Evolutionary conservation across 2,797 vertebrate species (phyloP).

Genomic region (Rhynchonycteris naso): DNA sequence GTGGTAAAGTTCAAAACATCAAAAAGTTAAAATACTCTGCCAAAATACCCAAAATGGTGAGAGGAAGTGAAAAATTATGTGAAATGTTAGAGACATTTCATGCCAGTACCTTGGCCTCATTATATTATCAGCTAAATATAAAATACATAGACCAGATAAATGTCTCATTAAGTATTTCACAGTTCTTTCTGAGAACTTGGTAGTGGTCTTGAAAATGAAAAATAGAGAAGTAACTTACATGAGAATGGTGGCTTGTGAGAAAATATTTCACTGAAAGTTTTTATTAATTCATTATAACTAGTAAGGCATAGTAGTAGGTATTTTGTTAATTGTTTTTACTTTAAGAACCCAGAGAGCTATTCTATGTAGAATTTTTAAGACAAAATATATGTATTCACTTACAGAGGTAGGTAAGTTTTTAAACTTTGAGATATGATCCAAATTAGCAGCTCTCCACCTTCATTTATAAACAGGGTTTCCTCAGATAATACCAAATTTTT

Average conservation of each 20-base stretch:
- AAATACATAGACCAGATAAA: conserved; percentile 85
- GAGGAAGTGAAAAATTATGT: conserved; percentile 81
- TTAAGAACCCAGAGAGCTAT: background rate
- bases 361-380: conserved; percentile 19
- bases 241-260: conserved; percentile 38
- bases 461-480: background rate
- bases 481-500: background rate
- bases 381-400: background rate
- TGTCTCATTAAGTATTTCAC: conserved; percentile 87
- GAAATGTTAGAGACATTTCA: conserved; percentile 85
- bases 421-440: background rate
- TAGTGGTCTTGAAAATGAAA: conserved; percentile 82
- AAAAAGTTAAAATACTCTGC: conserved; percentile 71
- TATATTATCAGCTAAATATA: conserved; percentile 85
- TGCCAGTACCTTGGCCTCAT: conserved; percentile 85
- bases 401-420: background rate
- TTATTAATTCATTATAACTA: conserved; percentile 61
- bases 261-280: conserved; percentile 68
- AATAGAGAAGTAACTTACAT: conserved; percentile 77
- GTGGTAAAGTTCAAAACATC: conserved; percentile 82
- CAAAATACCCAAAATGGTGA: conserved; percentile 79
- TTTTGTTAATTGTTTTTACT: conserved; percentile 36
- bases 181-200: conserved; percentile 79
- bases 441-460: background rate
- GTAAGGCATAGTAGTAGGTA: background rate